Base-by-base conservation (phyloP, 2,113 vertebrate species). In the Euleptes europaea region DNA sequence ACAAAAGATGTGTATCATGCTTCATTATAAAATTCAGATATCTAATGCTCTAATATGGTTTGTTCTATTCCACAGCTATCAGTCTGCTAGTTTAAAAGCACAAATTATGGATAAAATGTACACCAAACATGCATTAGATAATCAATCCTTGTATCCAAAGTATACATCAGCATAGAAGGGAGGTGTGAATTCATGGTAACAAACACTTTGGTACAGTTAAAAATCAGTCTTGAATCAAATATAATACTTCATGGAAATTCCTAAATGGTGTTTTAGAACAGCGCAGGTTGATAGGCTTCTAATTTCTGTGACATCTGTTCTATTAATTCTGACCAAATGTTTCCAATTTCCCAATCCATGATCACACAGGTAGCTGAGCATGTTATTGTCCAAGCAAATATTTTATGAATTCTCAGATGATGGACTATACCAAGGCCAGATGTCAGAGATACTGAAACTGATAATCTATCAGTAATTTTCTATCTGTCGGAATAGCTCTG, bases 381-480 rank as follows among this genome's bases (percentile, higher is more conserved):
- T 94, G 92, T 94, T 91, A 96, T 93, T 94, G 84, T 88, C 87
- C 86, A 90, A 86, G 84, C 23, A 93, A 93, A 95, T 28, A 67
- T 77, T 76, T 89, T 96, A 94, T 82, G 91, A 95, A 92, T 91
- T 88, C 87, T 94, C 91, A 88, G 80, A 95, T 95, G 94, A 96
- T 93, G 90, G 92, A 95, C 93, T 95, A 82, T 82, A 79, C 28
- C 63, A 87, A 93, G 95, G 88, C 85, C 86, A 86, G 83, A 92
- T 94, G 95, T 95, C 96, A 95, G 84, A 94, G 94, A 93, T 92
- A 92, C 90, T 94, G 94, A 95, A 94, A 93, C 84, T 92, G 92
- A 95, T 93, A 94, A 98, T 97, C 96, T 93, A 96, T 98, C 96
- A 97, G 95, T 94, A 93, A 95, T 96, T 95, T 96, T 92, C 93